Evolutionary conservation across 2,113 vertebrate species (phyloP), one percentile per base, ranked within the genome.

Genomic region (Cyprinodon tularosa): DNA sequence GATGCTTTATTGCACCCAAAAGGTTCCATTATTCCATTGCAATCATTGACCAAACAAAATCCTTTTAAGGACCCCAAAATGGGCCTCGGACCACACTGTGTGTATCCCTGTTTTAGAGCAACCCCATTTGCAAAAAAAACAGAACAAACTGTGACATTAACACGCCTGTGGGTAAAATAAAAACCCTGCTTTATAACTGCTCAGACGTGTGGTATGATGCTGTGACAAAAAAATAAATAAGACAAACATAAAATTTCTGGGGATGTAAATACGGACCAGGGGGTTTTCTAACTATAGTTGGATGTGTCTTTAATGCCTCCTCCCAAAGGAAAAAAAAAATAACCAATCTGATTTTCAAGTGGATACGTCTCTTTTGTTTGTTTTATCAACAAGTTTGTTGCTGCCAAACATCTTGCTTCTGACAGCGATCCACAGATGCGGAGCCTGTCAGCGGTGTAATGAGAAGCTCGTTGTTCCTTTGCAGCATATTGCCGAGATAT

Each of bases 401-500:
- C 72, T 84, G 77, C 75, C 66, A 77, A 86, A 72, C 72, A 84
- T 81, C 74, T 81, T 82, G 53, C 73, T 76, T 65, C 77, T 82
- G 80, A 83, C 67, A 76, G 81, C 69, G 68, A 13, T 77, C 72
- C 79, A 76, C 76, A 82, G 84, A 82, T 84, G 72, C 66, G 44
- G 74, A 72, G 72, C 77, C 83, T 72, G 84, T 83, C 42, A n/a
- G 76, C 62, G 9, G 64, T 85, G 79, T 90, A 91, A 91, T 90
- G 88, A 91, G 89, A 87, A 80, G 76, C 44, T 14, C 68, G 69
- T 83, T 83, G 88, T 88, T 90, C 78, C 73, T 70, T 72, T 78
- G 80, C 75, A 85, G 81, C 90, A 92, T 92, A 92, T 92, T 93
- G 91, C 83, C 68, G 40, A 83, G 91, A 77, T 85, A 93, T 90